Base-by-base conservation (phyloP, 2,797 vertebrate species). In the Phrynocephalus forsythii region DNA sequence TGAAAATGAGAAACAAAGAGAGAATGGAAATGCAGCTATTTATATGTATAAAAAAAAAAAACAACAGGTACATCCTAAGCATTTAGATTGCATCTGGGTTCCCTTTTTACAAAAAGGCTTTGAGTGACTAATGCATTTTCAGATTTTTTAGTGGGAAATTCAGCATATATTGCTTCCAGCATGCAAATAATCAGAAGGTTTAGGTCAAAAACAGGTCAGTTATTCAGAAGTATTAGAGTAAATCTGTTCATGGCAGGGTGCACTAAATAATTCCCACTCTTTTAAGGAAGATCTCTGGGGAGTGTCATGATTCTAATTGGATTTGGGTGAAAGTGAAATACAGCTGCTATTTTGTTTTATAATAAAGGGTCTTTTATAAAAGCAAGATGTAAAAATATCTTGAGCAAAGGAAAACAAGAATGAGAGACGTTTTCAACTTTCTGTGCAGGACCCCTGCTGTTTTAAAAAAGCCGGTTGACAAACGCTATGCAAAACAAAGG, bases 1-100 rank as follows among this genome's bases (percentile, higher is more conserved):
- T 97, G 96, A 97, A 97, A 97, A 97, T 97, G 96, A 97, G 97
- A 96, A 97, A 97, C 96, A 97, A 96, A 97, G 97, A 96, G 95
- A 86, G 92, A 96, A 95, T 96, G 96, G 96, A 97, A 97, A 97
- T 95, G 92, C 92, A 90, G 96, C 96, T 96, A 96, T 97, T 97
- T 97, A 96, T 97, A 97, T 97, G 96, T 97, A 96, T 96, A 96
- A 96, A 96, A 92, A 95, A 93, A 95, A 93, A 95, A 96, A 95
- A 94, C 92, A 94, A 96, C 95, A 97, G 95, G 96, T 97, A 96
- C 94, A 96, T 95, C 95, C 82, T 38, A 91, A 87, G 94, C 93
- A 79, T 95, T 95, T 95, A 95, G 95, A 96, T 95, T 95, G 95
- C 89, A 88, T 94, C 94, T 95, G 93, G 93, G 92, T 86, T 92